A percentile compares a stretch with the other conserved stretches of the same genome.
phyloP scores from a whole-genome alignment of 2,113 vertebrate species.

The Neolamprologus tretocephalus region DNA sequence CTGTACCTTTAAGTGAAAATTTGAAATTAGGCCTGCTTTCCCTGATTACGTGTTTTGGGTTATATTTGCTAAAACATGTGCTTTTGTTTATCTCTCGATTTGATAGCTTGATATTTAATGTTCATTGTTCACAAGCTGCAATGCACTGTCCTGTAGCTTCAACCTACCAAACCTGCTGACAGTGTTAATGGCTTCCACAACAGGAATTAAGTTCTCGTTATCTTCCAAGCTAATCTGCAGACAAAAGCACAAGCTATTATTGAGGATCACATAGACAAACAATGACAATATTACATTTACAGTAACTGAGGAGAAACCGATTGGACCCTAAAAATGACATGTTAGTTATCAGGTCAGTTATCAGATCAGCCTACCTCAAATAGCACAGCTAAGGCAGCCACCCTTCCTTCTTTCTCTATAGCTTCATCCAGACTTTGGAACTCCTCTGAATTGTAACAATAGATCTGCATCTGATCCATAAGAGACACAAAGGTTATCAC shows the following conservation, averaged over 20 bases:
- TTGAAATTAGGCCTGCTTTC: neutral
- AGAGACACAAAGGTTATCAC: neutral
- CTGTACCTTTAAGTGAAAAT: neutral
- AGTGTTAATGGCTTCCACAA: slow-evolving; percentile 81
- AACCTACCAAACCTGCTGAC: slow-evolving; percentile 91
- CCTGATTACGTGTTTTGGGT: rapidly evolving
- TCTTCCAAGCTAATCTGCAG: slow-evolving; percentile 81
- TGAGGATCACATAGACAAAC: neutral
- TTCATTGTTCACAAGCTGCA: neutral
- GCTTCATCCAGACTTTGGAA: slow-evolving; percentile 85
- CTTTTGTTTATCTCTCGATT: neutral
- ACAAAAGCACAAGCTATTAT: neutral
- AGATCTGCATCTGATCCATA: slow-evolving; percentile 87
- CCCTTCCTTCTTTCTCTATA: slow-evolving; percentile 77
- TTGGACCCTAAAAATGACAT: rapidly evolving
- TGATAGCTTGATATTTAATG: neutral
- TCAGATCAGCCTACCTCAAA: slow-evolving; percentile 78
- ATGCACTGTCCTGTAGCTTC: neutral
- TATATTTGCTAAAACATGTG: neutral
- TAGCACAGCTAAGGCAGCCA: slow-evolving; percentile 85
- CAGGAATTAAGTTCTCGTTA: slow-evolving; percentile 76
- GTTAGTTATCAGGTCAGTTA: neutral
- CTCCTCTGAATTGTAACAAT: slow-evolving; percentile 79
- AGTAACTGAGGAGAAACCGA: neutral
- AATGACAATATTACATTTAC: neutral